Evolutionary conservation across 2,113 vertebrate genomes (phyloP), one percentile per base, ranked within the genome.

Genomic region (Dolichotis patagonum): DNA sequence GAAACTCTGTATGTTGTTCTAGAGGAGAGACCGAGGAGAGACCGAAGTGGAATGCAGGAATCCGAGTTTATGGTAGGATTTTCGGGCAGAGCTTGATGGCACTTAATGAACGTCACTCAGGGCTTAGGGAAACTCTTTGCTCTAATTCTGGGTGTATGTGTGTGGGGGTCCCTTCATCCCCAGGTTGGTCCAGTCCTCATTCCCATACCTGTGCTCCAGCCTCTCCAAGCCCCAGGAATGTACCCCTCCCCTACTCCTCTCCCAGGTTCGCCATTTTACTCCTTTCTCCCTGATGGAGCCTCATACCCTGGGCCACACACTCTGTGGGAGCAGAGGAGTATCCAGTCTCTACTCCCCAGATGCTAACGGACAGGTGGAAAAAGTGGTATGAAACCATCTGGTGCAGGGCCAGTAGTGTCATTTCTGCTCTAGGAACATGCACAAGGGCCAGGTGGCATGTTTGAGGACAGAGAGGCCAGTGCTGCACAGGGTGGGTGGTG

Each of bases 1-100:
- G 88, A 85, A 97, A 58, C 30, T 41, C 71, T 67, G 63, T 54
- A 56, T 80, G 84, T 62, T 69, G 28, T 87, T 94, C 22, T 62
- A 58, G n/a, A 26, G 3, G 60, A 77, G 88, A 95, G 83, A 67
- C 46, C 20, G n/a, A 26, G 3, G 60, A 77, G 88, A 95, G 83
- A 67, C 46, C 20, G n/a, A 54, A 84, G 1, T 62, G 52, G 46
- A 54, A 73, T 22, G 22, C 19, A 60, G 78, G 83, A 35, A 16
- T 87, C 46, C 20, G 41, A 30, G 38, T 65, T 67, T 75, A 80
- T 13, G 22, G 62, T 19, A 1, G 32, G 24, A 32, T n/a, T 92
- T 85, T 41, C 87, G 54, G 56, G 60, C 8, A 16, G 16, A 88
- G 28, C 1, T 13, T 30, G 35, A 32, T 26, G 69, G 16, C 49